Conservation (phyloP, 2,113 vertebrate species). For the Litocranius walleri region DNA sequence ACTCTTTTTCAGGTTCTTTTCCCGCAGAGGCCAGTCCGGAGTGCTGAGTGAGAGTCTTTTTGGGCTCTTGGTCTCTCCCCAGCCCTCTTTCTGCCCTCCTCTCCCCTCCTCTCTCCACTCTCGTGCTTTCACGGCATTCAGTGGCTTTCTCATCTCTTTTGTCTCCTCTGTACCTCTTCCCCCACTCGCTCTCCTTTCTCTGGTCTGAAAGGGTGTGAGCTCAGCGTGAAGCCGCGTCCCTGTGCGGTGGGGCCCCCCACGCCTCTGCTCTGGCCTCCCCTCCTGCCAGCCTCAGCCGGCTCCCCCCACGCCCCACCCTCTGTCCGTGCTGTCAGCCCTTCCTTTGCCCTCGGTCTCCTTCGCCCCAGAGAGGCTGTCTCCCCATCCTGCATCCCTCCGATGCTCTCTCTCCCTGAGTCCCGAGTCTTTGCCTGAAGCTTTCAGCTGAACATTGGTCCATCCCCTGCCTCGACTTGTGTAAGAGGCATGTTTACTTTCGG, state of each 20-base stretch:
- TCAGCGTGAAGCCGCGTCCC: background rate
- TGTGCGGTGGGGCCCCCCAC: rapidly evolving
- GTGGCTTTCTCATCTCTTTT: background rate
- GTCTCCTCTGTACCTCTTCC: background rate
- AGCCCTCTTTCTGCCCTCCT: too few relatives aligned
- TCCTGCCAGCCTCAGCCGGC: background rate
- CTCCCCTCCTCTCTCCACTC: background rate
- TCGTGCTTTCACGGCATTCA: too few relatives aligned
- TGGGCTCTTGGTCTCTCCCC: rapidly evolving
- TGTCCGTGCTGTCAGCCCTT: background rate
- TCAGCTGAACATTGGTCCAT: background rate
- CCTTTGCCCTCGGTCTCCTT: background rate
- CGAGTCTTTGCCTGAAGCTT: background rate
- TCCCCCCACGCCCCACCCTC: background rate
- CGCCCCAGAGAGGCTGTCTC: too few relatives aligned
- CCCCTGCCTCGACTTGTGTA: background rate
- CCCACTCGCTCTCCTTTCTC: background rate
- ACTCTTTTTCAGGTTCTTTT: background rate
- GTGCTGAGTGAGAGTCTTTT: background rate
- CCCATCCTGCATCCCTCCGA: background rate
- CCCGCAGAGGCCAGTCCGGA: rapidly evolving
- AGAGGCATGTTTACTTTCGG: background rate
- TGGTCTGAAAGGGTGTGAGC: background rate
- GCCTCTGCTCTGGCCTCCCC: background rate
- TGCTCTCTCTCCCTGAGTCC: background rate